Conservation (phyloP, 2,113 vertebrate genomes). For the Nothobranchius kuhntae region DNA sequence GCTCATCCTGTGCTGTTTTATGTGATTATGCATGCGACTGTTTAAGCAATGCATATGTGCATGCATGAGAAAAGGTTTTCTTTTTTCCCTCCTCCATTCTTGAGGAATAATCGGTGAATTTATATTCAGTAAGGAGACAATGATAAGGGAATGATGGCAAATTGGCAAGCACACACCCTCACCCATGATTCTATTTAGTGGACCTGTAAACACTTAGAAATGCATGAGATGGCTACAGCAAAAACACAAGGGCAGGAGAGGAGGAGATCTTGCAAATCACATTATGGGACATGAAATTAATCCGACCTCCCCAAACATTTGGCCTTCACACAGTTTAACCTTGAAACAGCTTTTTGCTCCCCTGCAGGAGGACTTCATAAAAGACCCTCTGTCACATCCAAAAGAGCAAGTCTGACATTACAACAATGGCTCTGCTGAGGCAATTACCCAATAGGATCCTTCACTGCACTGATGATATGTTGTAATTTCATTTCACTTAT, state of each 20-base stretch:
- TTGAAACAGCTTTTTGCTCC: slow-evolving; percentile 65
- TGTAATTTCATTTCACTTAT: slow-evolving; percentile 78
- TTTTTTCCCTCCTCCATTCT: slow-evolving; percentile 17
- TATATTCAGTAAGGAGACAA: slow-evolving; percentile 57
- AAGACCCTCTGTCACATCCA: slow-evolving; percentile 33
- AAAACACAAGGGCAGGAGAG: slow-evolving; percentile 69
- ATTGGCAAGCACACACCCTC: slow-evolving; percentile 58
- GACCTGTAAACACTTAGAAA: slow-evolving; percentile 63
- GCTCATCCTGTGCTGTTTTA: slow-evolving; percentile 19
- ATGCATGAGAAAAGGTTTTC: slow-evolving; percentile 28
- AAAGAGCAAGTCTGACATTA: slow-evolving; percentile 59
- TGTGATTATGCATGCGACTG: slow-evolving; percentile 26
- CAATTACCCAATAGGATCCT: slow-evolving; percentile 71
- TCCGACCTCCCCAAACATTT: slow-evolving; percentile 71
- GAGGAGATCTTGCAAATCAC: slow-evolving; percentile 72
- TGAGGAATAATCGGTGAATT: slow-evolving; percentile 49
- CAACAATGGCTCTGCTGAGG: slow-evolving; percentile 62
- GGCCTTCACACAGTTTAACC: slow-evolving; percentile 73
- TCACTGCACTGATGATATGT: slow-evolving; percentile 65
- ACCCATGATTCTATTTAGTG: slow-evolving; percentile 64
- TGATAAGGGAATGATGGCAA: slow-evolving; percentile 46
- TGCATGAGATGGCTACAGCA: slow-evolving; percentile 39
- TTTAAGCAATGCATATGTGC: slow-evolving; percentile 18
- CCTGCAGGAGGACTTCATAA: slow-evolving; percentile 44
- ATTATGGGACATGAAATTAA: slow-evolving; percentile 78